These are phyloP conservation scores for Toxotes chatareus DNA, from an alignment of 2,113 vertebrate genomes.

Conservation along the genomic window DNA sequence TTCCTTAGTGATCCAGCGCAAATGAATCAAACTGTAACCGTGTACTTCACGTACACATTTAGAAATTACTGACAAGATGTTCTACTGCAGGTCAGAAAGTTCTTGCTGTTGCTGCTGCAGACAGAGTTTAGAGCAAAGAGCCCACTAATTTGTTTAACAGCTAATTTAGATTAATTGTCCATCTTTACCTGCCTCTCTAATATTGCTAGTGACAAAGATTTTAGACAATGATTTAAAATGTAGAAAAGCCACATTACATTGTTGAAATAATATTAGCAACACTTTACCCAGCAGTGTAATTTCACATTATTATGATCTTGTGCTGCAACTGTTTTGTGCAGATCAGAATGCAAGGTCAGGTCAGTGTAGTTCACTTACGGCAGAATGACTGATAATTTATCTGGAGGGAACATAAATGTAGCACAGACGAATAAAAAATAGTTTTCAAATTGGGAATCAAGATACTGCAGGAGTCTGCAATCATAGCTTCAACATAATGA, in stretches of 20 bases:
- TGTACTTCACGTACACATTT: background rate
- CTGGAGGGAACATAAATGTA: slow-evolving; percentile 8
- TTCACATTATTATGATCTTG: background rate
- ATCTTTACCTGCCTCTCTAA: background rate
- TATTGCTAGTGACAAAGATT: background rate
- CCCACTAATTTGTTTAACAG: background rate
- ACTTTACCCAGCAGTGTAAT: background rate
- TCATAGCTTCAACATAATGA: background rate
- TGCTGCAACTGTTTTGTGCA: background rate
- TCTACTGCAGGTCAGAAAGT: background rate
- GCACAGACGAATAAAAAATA: background rate
- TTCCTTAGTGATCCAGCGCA: background rate
- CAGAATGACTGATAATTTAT: slow-evolving; percentile 28
- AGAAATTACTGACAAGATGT: background rate
- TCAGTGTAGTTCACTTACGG: background rate
- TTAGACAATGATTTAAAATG: background rate
- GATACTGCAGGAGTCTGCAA: background rate
- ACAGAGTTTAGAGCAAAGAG: background rate
- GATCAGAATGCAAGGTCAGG: slow-evolving; percentile 16
- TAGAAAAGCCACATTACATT: background rate
- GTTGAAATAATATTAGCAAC: background rate
- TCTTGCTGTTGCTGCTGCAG: background rate
- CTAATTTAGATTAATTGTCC: background rate
- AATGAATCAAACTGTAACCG: slow-evolving; percentile 20
- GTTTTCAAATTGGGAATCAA: background rate